Evolutionary conservation across 2,797 vertebrate genomes (phyloP), one percentile per base, ranked within the genome.

Genomic region (Anabacerthia variegaticeps): DNA sequence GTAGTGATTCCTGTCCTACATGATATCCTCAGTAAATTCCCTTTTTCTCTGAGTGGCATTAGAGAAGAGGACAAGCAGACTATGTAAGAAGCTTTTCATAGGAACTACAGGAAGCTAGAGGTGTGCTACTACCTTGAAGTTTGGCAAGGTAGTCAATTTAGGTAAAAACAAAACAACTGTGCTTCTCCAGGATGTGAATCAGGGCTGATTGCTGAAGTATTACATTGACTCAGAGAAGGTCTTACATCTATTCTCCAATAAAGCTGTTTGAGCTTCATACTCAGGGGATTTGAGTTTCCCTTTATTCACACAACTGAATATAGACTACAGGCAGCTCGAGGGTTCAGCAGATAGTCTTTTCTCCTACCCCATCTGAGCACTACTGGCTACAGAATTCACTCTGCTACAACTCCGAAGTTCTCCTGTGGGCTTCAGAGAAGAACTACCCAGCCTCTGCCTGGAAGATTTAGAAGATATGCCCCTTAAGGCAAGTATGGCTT

Each of bases 11-110:
- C 20, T 75, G 20, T 71, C 3, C 14, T 16, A 59, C 41, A 15
- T 39, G 14, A 51, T 48, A 72, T 21, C 51, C 52, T 32, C 54
- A 46, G 18, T 5, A 74, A 43, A 37, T 20, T 71, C 24, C 28
- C 7, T 43, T 88, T 73, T 68, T 55, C 56, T 55, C 34, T 63
- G 39, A 81, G 14, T 6, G 32, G 5, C 0, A 0, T 22, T 23
- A 73, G 71, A 68, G 46, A 77, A 79, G 14, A 76, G 6, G 15
- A 73, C 37, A 9, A 85, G 71, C 5, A 66, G 34, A 48, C 37
- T 24, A 26, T 0, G 1, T 27, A 68, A 51, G 28, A 68, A 49
- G 24, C 8, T 91, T 37, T 78, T 49, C 10, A 48, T 2, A 2
- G 15, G 30, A 51, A 37, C 44, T 68, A 41, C 8, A 48, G 30